These are phyloP conservation scores for Nemoura dubitans DNA, from an alignment of 2,888 invertebrate genomes.

Conservation along the genomic window DNA sequence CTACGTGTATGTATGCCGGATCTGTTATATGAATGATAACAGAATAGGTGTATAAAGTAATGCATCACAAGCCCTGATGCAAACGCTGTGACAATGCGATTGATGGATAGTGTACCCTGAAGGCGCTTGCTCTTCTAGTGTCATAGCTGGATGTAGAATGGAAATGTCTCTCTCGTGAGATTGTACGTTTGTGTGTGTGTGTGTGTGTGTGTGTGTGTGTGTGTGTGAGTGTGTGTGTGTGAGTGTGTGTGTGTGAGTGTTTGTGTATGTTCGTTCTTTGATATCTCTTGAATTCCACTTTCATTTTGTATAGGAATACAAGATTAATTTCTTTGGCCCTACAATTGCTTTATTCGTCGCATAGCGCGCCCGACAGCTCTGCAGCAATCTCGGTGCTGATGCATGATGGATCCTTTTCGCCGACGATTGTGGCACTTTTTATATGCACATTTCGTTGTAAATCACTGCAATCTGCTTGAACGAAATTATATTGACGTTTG, in stretches of 20 bases:
- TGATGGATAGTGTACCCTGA: conserved; percentile 33
- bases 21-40: conserved; percentile 36
- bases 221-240: neutral
- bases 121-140: conserved; percentile 35
- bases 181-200: neutral
- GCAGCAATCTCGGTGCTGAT: conserved; percentile 29
- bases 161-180: conserved; percentile 9
- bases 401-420: conserved; percentile 37
- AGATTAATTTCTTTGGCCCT: conserved; percentile 39
- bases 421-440: conserved; percentile 25
- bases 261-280: conserved; percentile 29
- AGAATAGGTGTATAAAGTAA: conserved; percentile 19
- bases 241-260: neutral
- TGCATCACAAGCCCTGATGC: conserved; percentile 27
- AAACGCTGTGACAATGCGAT: conserved; percentile 24
- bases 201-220: neutral
- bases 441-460: neutral
- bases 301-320: conserved; percentile 42
- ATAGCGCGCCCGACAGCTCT: neutral
- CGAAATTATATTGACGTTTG: neutral
- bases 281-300: conserved; percentile 39
- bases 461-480: neutral
- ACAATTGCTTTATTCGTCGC: conserved; percentile 36
- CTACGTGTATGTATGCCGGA: conserved; percentile 4
- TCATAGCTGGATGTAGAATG: conserved; percentile 10